Conservation (phyloP, 2,113 vertebrate species). For the Otus sunia region DNA sequence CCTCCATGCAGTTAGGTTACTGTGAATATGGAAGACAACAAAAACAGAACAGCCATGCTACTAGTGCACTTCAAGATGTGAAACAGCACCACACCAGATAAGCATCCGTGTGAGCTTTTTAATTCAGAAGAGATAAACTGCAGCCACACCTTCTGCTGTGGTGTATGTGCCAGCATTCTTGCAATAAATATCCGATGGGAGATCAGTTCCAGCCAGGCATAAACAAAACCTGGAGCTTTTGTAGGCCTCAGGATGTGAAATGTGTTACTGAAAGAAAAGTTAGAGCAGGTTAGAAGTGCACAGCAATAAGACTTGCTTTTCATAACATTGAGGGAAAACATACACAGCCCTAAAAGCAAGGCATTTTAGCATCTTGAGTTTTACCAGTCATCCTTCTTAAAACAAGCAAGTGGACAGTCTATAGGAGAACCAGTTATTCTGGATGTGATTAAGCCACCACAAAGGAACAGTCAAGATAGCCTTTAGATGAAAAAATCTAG, state of each 20-base stretch:
- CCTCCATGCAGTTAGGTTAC: conserved; percentile 37
- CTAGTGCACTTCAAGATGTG: neutral
- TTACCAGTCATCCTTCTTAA: neutral
- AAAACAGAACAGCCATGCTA: conserved; percentile 29
- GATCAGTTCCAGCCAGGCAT: conserved; percentile 98
- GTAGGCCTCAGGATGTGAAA: conserved; percentile 99
- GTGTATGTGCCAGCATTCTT: conserved; percentile 98
- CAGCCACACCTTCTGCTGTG: conserved; percentile 96
- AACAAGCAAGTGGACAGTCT: conserved; percentile 7
- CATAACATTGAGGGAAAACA: neutral
- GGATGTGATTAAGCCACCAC: neutral
- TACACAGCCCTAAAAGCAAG: conserved; percentile 36
- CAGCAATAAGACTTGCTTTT: neutral
- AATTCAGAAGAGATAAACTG: conserved; percentile 74
- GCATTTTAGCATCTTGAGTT: conserved; percentile 25
- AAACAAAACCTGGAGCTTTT: conserved; percentile 98
- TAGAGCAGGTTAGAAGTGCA: conserved; percentile 55
- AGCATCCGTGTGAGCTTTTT: conserved; percentile 19
- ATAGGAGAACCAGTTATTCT: neutral
- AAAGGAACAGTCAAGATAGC: neutral
- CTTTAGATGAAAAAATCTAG: neutral
- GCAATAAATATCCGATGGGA: conserved; percentile 99
- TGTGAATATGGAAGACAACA: conserved; percentile 22
- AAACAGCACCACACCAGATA: conserved; percentile 25
- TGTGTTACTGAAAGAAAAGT: conserved; percentile 89